Evolutionary conservation across 92 coral and sea anemone species (phyloP), one percentile per base, ranked within the genome.

Genomic region (Chrysogorgia sp.): DNA sequence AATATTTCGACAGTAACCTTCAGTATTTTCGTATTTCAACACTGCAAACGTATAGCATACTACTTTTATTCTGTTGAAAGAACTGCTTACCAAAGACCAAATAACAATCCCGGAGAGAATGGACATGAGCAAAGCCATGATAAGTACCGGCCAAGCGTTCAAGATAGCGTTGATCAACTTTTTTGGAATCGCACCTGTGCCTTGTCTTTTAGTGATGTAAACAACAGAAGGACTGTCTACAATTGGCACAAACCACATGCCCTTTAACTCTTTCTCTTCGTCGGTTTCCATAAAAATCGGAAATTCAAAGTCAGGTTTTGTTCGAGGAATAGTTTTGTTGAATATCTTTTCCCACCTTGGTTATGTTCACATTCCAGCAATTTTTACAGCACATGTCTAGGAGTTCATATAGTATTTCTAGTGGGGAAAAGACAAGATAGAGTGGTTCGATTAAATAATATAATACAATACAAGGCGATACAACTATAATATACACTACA

Each of bases 81-180:
- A 37, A 15, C 7, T 15, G 72, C 94, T 23, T 83, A 92, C 97
- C 92, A 89, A 63, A 10, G 72, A 58, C 97, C 97, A 90, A 1
- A 86, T 84, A 2, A 88, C 28, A 14, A 88, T 86, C 28, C 97
- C 97, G 4, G 97, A 90, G 32, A 90, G 45, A 35, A 93, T 20
- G 2, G 97, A 89, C 53, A 93, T 68, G 29, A 90, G 71, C 67
- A 93, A 63, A 25, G 90, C 91, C 0, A 93, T 82, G 10, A 93
- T 81, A 22, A 93, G 76, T 34, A 90, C 96, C 7, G 97, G 97
- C 97, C 97, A 93, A 19, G 97, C 90, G 6, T 86, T 80, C 34
- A 89, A 82, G 15, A 93, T 84, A 9, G 96, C 85, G 55, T 49
- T 71, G 35, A 90, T 22, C 15, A 93, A 75, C 30, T 83, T 83